These are phyloP conservation scores for Cosmia trapezina DNA, from an alignment of 2,888 invertebrate species.

Conservation along the genomic window DNA sequence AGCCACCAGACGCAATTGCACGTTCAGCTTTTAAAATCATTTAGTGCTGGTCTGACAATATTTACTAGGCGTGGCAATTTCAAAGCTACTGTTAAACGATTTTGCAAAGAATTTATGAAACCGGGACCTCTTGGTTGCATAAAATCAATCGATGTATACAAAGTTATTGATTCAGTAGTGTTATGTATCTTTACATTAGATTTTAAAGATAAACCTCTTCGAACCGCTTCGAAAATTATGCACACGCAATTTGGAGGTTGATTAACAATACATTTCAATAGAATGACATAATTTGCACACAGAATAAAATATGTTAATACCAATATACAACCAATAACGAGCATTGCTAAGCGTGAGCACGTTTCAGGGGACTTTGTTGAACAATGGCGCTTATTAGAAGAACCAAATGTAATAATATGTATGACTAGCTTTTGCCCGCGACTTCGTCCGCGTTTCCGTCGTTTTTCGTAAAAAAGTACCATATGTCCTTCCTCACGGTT, in stretches of 20 bases:
- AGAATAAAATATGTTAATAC: conserved; percentile 52
- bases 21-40: conserved; percentile 64
- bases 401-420: conserved; percentile 33
- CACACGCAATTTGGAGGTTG: conserved; percentile 15
- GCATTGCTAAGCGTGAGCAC: conserved; percentile 46
- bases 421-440: too few relatives aligned
- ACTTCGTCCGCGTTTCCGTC: too few relatives aligned
- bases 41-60: conserved; percentile 69
- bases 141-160: neutral
- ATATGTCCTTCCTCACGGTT: too few relatives aligned
- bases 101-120: conserved; percentile 57
- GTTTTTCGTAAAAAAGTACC: too few relatives aligned
- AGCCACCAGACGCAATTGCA: conserved; percentile 69
- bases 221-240: neutral
- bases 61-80: conserved; percentile 62
- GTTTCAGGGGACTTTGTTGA: conserved; percentile 33
- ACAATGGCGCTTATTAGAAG: conserved; percentile 39
- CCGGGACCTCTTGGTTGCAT: conserved; percentile 7
- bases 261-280: conserved; percentile 25
- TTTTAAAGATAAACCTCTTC: neutral
- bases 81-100: conserved; percentile 62
- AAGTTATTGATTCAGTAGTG: neutral
- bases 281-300: conserved; percentile 50
- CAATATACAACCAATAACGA: conserved; percentile 40
- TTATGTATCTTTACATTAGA: neutral